Evolutionary conservation across 2,888 invertebrate genomes (phyloP).

Genomic region (Ectobius pallidus): DNA sequence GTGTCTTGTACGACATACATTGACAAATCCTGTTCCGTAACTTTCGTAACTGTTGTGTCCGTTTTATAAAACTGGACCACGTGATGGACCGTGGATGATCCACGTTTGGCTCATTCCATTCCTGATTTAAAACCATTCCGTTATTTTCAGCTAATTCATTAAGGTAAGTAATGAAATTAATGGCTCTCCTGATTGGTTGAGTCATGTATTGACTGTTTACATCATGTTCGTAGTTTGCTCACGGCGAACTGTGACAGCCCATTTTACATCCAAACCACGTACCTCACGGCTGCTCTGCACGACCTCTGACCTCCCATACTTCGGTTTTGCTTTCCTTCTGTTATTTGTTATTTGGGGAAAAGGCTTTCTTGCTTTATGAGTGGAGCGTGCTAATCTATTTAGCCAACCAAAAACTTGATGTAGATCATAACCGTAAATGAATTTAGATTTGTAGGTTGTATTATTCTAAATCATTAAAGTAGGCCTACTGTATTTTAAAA

Average conservation of each 20-base stretch:
- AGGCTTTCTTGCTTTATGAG: too few species aligned
- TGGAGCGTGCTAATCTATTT: too few species aligned
- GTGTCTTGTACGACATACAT: neutral
- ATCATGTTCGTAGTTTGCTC: neutral
- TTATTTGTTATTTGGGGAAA: too few species aligned
- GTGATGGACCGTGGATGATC: neutral
- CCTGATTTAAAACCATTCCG: too few species aligned
- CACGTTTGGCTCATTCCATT: too few species aligned
- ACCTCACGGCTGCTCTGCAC: neutral
- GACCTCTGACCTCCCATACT: too few species aligned
- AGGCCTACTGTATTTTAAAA: too few species aligned
- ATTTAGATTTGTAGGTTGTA: too few species aligned
- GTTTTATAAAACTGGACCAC: constrained; percentile 1
- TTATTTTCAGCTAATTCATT: constrained; percentile 3
- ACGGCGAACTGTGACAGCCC: neutral
- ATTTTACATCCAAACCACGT: neutral
- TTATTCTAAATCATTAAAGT: too few species aligned
- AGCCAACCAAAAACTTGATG: too few species aligned
- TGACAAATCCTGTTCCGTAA: constrained; percentile 8
- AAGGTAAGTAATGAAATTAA: neutral
- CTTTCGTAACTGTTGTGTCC: neutral
- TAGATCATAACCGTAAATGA: too few species aligned
- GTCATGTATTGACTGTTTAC: neutral
- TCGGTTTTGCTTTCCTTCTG: too few species aligned
- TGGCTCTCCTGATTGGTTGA: neutral